Base-by-base conservation (phyloP, 2,113 vertebrate genomes). In the Pteropus alecto region DNA sequence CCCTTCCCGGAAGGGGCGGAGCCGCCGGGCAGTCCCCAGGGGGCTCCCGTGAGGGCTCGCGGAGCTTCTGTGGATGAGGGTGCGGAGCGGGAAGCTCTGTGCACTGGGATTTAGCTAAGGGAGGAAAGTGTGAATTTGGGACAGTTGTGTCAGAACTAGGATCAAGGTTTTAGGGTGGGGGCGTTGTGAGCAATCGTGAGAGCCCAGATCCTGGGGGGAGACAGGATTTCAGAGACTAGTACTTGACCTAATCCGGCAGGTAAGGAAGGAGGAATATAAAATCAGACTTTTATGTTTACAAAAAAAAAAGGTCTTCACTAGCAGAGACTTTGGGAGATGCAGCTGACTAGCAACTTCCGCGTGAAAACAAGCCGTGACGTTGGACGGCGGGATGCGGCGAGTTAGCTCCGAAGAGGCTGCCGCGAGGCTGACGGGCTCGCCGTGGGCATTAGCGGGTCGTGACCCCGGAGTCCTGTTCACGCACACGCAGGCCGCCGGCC, bases 371-470 rank as follows among this genome's bases (percentile, higher is more conserved):
- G 26, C 43, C 1, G 10, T n/a, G 63, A 7, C 22, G 0, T 60
- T 22, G 33, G 48, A 7, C 6, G 8, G 24, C n/a, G 48, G 51
- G 12, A 51, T 26, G 19, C 28, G 38, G 1, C 2, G 61, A 77
- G 43, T 5, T 61, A 19, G 3, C 26, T 43, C 4, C 19, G 61
- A n/a, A 48, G 83, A 16, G 26, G 24, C 3, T 26, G 46, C 68
- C 33, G 1, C 3, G 38, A 48, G 71, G 15, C 12, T 30, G n/a
- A 4, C 12, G 1, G 22, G 11, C 15, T 13, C 15, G 7, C 68
- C 0, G 0, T 3, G 1, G 41, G 12, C 51, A 22, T 30, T 35
- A 7, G 18, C 41, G 12, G 1, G 28, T 6, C 5, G 0, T 5
- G 74, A 6, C 3, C 33, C 68, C 4, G 35, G 38, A 14, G 19